phyloP scores from a whole-genome alignment of 1,140 invertebrate species.

The Eumaeus atala region DNA sequence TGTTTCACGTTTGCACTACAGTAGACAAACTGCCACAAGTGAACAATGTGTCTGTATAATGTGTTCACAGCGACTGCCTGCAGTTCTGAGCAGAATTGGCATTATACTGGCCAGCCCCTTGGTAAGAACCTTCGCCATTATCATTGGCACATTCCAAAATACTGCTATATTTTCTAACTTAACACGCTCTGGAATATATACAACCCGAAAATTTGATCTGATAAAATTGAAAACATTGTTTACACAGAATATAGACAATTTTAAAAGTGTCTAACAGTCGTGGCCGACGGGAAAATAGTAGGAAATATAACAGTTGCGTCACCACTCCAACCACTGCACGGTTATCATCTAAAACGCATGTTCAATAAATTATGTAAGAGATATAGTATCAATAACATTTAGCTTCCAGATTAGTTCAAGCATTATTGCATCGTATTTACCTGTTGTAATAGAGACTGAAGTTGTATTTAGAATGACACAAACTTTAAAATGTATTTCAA shows the following conservation, averaged over 20 bases:
- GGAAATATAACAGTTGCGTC: slow-evolving; percentile 39
- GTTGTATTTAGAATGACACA: no score
- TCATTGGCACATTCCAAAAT: slow-evolving; percentile 62
- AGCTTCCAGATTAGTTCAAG: no score
- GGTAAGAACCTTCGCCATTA: slow-evolving; percentile 82
- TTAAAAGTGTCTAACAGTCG: not conserved
- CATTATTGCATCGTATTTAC: no score
- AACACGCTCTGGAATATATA: not conserved
- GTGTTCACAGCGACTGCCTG: slow-evolving; percentile 90
- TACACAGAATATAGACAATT: no score
- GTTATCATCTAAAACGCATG: slow-evolving; percentile 34
- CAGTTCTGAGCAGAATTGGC: slow-evolving; percentile 93
- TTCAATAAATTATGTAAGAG: not conserved
- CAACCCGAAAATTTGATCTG: no score
- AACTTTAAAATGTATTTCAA: no score
- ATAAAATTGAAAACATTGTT: no score
- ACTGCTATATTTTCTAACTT: slow-evolving; percentile 55
- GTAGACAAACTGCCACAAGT: slow-evolving; percentile 66
- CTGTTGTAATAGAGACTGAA: no score
- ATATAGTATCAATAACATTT: no score
- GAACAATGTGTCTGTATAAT: slow-evolving; percentile 74
- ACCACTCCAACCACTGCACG: slow-evolving; percentile 33
- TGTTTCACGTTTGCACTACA: slow-evolving; percentile 58
- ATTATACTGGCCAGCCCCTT: slow-evolving; percentile 93
- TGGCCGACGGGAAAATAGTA: slow-evolving; percentile 7